These are phyloP conservation scores for Stegastes partitus DNA, from an alignment of 2,113 vertebrate genomes.

Conservation along the genomic window DNA sequence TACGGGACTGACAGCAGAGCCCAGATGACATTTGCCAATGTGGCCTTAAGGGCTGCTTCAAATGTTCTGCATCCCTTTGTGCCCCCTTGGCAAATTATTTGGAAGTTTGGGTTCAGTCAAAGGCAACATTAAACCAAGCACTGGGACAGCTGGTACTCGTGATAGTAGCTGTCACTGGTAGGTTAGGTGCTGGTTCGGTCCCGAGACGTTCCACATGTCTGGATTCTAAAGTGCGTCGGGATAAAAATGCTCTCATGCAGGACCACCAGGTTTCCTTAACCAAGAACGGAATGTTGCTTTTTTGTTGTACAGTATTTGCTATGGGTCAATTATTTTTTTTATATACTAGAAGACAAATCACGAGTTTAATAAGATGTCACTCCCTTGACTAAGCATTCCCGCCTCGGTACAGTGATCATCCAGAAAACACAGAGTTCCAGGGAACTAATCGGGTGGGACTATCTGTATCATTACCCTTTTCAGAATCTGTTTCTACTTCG, in stretches of 20 bases:
- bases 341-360: no score
- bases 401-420: no score
- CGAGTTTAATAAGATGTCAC: no score
- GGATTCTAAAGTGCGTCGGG: background rate
- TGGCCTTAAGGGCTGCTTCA: conserved; percentile 30
- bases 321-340: no score
- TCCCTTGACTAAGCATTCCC: no score
- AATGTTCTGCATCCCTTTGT: conserved; percentile 32
- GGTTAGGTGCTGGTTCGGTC: background rate
- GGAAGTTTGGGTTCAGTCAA: conserved; percentile 21
- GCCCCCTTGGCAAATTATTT: conserved; percentile 25
- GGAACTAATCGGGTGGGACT: no score
- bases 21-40: conserved; percentile 39
- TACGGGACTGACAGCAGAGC: conserved; percentile 42
- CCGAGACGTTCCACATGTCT: background rate
- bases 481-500: no score
- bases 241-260: background rate
- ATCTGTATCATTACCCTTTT: no score
- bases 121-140: conserved; percentile 14
- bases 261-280: background rate
- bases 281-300: background rate
- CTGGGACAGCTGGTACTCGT: conserved; percentile 6
- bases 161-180: background rate
- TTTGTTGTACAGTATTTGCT: no score
- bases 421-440: no score